Base-by-base conservation (phyloP, 2,113 vertebrate species). In the Lichenostomus cassidix region DNA sequence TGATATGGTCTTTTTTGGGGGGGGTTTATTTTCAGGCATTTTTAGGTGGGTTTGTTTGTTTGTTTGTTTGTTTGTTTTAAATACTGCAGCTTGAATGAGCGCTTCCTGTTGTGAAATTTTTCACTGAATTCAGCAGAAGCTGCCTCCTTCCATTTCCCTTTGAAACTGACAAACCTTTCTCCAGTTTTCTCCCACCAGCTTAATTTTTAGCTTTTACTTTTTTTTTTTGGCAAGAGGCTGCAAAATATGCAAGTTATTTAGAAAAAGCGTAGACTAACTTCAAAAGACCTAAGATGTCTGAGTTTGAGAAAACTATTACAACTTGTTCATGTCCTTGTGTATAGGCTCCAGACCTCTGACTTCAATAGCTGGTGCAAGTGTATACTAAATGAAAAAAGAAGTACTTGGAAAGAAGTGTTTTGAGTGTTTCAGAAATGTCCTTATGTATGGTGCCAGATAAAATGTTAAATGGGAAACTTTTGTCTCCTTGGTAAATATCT, bases 1-100 rank as follows among this genome's bases (percentile, higher is more conserved):
- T 56, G 29, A 22, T 33, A 31, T 0, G 0, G 12, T 62, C 8
- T 22, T 70, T 63, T 64, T 60, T 18, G 25, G 28, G 5, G 14
- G 25, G 28, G 5, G 14, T 25, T 89, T 68, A 8, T 52, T 77
- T 63, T 46, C 74, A 31, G 31, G 15, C 27, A 39, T 47, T 33
- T 35, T 20, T 39, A 37, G 25, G 17, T 28, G 15, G 2, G 2
- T 35, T 35, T 49, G 12, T 59, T 50, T 52, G 28, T 24, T 70
- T 56, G 2, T 35, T 35, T 49, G 12, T 59, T 50, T 52, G 28
- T 24, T 70, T 56, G 31, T 90, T 55, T 44, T 37, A 41, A 59
- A 71, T 71, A 20, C 4, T 90, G 5, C 7, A 31, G 44, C 28
- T 78, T 70, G 29, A 80, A 33, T 19, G 14, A 76, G 29, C 65